These are phyloP conservation scores for Biston betularia DNA, from an alignment of 2,888 invertebrate species.

Conservation along the genomic window DNA sequence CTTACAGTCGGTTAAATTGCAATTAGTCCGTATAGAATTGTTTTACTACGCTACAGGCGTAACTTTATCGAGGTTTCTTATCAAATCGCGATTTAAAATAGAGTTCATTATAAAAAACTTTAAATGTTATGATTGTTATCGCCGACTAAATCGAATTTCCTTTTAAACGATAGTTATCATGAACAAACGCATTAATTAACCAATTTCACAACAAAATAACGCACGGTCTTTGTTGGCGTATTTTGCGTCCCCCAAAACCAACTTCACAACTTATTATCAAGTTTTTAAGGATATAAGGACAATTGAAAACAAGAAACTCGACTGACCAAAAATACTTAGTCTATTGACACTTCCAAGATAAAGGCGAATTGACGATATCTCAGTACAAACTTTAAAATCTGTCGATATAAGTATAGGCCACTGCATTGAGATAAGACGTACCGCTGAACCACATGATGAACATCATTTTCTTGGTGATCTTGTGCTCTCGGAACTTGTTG, in stretches of 20 bases:
- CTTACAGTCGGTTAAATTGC: constrained; percentile 17
- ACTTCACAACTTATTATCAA: too few species aligned
- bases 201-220: neutral
- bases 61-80: constrained; percentile 18
- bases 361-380: too few species aligned
- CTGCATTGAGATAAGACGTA: constrained; percentile 50
- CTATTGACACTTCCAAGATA: too few species aligned
- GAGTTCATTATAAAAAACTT: constrained; percentile 12
- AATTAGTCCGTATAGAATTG: constrained; percentile 2
- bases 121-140: constrained; percentile 25
- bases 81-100: constrained; percentile 14
- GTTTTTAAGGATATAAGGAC: too few species aligned
- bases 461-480: constrained; percentile 99
- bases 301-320: too few species aligned
- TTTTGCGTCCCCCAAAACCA: too few species aligned
- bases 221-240: neutral
- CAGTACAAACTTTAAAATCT: too few species aligned
- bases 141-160: constrained; percentile 43
- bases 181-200: neutral
- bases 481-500: constrained; percentile 98
- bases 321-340: too few species aligned
- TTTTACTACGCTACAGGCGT: neutral
- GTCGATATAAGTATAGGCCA: too few species aligned
- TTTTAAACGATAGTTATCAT: constrained; percentile 17
- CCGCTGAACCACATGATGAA: constrained; percentile 99